Evolutionary conservation across 2,113 vertebrate species (phyloP), one percentile per base, ranked within the genome.

Genomic region (Dicrurus megarhynchus): DNA sequence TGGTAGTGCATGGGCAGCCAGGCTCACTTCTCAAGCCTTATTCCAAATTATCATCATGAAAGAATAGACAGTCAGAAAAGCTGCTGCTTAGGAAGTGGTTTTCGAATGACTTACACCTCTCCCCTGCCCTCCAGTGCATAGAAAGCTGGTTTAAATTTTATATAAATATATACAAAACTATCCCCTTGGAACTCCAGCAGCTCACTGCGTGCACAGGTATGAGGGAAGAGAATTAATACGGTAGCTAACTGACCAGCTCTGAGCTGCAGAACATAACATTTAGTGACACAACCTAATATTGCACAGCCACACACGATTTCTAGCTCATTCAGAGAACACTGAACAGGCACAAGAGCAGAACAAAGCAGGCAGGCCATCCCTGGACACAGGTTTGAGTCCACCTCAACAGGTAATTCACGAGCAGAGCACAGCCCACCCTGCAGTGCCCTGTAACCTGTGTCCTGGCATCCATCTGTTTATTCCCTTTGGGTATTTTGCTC

Each of bases 271-370:
- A 78, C 2, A 7, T 3, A 24, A 13, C 41, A 35, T 7, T 32
- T 6, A 28, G 30, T 12, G 35, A 12, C 32, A 61, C 24, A 69
- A 19, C 15, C 11, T 3, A 33, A 24, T 7, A 22, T 1, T 47
- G 64, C 55, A 42, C n/a, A 35, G 0, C 30, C 6, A 56, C 63
- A 57, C 42, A 20, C 0, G 0, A 28, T 11, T 41, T 24, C 57
- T 9, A 52, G 4, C 3, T 33, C 27, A 2, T 5, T 6, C 42
- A 21, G 0, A 32, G 57, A 42, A 3, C 35, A 11, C 13, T 28
- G n/a, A 13, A 21, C 3, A 1, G 13, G 44, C 57, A 30, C 50
- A 64, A 11, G 9, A 74, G 50, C 74, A 85, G 27, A 42, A 41
- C 50, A 39, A 28, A 41, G 50, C 60, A 35, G 19, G 42, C 15